A percentile compares a stretch with the other conserved stretches of the same genome.
Evolutionary conservation across 2,888 invertebrate species (phyloP).

Genomic region (Mythimna pallens): DNA sequence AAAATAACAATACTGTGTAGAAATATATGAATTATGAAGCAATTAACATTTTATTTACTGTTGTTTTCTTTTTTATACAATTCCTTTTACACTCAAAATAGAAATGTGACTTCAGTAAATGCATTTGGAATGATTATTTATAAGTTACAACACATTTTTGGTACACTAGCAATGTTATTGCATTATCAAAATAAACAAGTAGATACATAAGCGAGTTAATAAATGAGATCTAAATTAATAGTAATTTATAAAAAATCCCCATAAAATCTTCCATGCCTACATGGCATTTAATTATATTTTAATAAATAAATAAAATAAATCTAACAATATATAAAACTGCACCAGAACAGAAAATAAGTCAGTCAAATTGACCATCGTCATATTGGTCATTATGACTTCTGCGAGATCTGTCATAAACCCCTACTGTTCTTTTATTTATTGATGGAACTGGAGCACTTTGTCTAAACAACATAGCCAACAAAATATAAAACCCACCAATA

Average conservation of each 20-base stretch:
- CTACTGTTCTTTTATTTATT: slow-evolving; percentile 72
- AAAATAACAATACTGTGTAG: slow-evolving; percentile 34
- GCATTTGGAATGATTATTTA: slow-evolving; percentile 51
- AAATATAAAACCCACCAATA: slow-evolving; percentile 91
- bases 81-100: slow-evolving; percentile 14
- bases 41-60: slow-evolving; percentile 24
- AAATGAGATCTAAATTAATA: slow-evolving; percentile 50
- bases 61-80: slow-evolving; percentile 23
- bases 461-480: slow-evolving; percentile 91
- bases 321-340: not conserved
- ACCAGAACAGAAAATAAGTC: slow-evolving; percentile 41
- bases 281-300: not conserved
- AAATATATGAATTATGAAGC: slow-evolving; percentile 28
- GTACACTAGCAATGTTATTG: slow-evolving; percentile 26
- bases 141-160: slow-evolving; percentile 25
- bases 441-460: slow-evolving; percentile 76
- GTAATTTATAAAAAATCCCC: slow-evolving; percentile 18
- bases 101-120: slow-evolving; percentile 32
- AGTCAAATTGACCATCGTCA: slow-evolving; percentile 81
- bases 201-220: not conserved
- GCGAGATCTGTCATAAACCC: slow-evolving; percentile 67
- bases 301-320: slow-evolving; percentile 12
- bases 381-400: slow-evolving; percentile 63
- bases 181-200: slow-evolving; percentile 10
- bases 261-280: slow-evolving; percentile 5